Percentiles rank a stretch among this genome's conserved stretches.
These are phyloP conservation scores for Lamellibrachia luymesi DNA, from an alignment of 1,140 invertebrate genomes.

Conservation along the genomic window DNA sequence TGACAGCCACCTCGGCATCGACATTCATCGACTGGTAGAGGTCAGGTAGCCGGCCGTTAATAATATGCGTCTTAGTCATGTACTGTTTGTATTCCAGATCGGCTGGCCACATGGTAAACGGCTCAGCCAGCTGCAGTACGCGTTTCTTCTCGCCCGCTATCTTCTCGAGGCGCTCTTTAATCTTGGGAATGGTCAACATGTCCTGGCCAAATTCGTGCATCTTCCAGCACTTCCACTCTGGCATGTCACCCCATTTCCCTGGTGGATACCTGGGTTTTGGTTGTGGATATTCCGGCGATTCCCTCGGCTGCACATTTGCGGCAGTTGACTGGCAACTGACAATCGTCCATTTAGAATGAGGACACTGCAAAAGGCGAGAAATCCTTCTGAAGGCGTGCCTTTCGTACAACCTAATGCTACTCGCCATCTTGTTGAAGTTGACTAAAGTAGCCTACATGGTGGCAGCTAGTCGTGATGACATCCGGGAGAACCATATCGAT, in stretches of 20 bases:
- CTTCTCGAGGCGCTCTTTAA: slow-evolving; percentile 31
- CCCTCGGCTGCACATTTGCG: slow-evolving; percentile 13
- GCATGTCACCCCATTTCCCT: slow-evolving; percentile 42
- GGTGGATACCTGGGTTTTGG: slow-evolving; percentile 43
- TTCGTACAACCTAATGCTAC: not conserved
- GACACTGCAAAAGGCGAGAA: not conserved
- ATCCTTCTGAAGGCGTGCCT: not conserved
- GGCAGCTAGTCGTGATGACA: not conserved
- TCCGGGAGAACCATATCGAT: not conserved
- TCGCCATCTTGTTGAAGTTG: slow-evolving; percentile 7
- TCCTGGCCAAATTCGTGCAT: slow-evolving; percentile 29
- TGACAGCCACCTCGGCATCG: not conserved
- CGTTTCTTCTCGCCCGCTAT: slow-evolving; percentile 26
- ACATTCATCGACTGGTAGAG: slow-evolving; percentile 28
- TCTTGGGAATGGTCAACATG: slow-evolving; percentile 19
- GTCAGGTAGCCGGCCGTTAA: slow-evolving; percentile 32
- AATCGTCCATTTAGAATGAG: slow-evolving; percentile 8
- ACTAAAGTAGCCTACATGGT: not conserved
- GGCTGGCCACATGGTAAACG: slow-evolving; percentile 28
- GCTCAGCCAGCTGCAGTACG: slow-evolving; percentile 8
- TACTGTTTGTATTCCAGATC: slow-evolving; percentile 33
- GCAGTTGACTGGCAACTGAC: slow-evolving; percentile 6
- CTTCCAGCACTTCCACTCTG: slow-evolving; percentile 34
- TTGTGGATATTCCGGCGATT: slow-evolving; percentile 36
- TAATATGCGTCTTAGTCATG: slow-evolving; percentile 39